phyloP scores from a whole-genome alignment of 2,888 invertebrate genomes.

The Arge pagana region DNA sequence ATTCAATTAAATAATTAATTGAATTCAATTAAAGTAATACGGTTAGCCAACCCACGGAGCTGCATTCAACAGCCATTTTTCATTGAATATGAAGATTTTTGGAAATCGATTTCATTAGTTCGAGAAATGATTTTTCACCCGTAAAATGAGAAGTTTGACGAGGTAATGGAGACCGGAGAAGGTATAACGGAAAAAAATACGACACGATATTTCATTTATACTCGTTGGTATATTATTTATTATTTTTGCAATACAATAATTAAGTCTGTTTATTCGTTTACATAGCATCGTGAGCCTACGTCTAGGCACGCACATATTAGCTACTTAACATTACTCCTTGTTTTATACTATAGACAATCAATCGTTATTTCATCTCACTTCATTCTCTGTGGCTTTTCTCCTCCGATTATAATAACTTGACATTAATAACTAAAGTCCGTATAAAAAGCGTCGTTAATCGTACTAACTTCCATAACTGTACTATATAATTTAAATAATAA shows the following conservation, averaged over 20 bases:
- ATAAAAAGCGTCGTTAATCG: slow-evolving; percentile 57
- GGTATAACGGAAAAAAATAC: too few species aligned
- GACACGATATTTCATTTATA: too few species aligned
- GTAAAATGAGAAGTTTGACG: too few species aligned
- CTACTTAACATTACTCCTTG: slow-evolving; percentile 52
- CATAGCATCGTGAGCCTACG: slow-evolving; percentile 50
- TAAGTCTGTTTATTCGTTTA: slow-evolving; percentile 58
- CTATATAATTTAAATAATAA: slow-evolving; percentile 43
- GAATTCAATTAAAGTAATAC: too few species aligned
- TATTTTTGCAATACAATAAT: slow-evolving; percentile 58
- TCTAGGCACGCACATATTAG: slow-evolving; percentile 26
- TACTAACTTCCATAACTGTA: slow-evolving; percentile 51
- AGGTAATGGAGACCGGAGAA: too few species aligned
- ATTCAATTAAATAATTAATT: too few species aligned
- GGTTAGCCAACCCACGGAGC: too few species aligned
- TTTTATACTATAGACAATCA: slow-evolving; percentile 56
- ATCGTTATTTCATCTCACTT: slow-evolving; percentile 27
- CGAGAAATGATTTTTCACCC: too few species aligned
- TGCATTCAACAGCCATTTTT: too few species aligned
- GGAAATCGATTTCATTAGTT: too few species aligned
- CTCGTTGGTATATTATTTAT: slow-evolving; percentile 27
- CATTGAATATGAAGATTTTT: too few species aligned
- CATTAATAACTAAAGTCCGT: slow-evolving; percentile 57
- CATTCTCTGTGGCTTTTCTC: slow-evolving; percentile 30
- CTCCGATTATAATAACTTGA: slow-evolving; percentile 43